Percentiles rank a stretch among this genome's conserved stretches.
Conservation (phyloP, 2,888 invertebrate genomes). For the Cataglyphis cursor region DNA sequence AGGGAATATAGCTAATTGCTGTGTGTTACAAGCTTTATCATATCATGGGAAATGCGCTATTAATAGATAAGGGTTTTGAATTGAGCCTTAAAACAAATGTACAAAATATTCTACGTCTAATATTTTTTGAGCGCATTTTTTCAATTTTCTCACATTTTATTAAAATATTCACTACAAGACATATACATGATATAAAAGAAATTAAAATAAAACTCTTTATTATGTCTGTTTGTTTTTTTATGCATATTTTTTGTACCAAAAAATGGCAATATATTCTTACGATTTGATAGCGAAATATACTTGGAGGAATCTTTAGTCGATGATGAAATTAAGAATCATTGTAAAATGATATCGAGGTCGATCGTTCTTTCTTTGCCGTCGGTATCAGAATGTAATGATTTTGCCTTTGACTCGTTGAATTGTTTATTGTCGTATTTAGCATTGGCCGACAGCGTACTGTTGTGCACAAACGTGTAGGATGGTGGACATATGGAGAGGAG, state of each 20-base stretch:
- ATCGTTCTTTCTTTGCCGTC: slow-evolving; percentile 30
- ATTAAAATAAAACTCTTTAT: background rate
- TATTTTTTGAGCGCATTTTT: background rate
- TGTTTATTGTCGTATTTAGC: slow-evolving; percentile 63
- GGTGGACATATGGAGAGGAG: slow-evolving; percentile 56
- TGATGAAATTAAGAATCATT: background rate
- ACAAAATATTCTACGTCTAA: background rate
- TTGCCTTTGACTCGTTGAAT: slow-evolving; percentile 38
- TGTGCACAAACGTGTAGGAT: background rate
- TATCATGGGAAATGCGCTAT: slow-evolving; percentile 23
- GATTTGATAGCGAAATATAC: background rate
- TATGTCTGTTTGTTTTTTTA: background rate
- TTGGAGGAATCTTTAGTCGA: background rate
- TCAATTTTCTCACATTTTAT: background rate
- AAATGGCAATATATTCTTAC: background rate
- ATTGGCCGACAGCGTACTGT: background rate
- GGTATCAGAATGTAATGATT: background rate
- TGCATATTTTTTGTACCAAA: background rate
- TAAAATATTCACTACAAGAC: background rate
- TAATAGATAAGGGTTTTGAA: background rate
- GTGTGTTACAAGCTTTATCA: slow-evolving; percentile 11
- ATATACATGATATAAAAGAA: background rate
- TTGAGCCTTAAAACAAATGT: background rate
- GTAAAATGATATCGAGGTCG: background rate
- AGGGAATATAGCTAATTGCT: slow-evolving; percentile 3